Evolutionary conservation across 2,888 invertebrate genomes (phyloP).

Genomic region (Aphrophora alni): DNA sequence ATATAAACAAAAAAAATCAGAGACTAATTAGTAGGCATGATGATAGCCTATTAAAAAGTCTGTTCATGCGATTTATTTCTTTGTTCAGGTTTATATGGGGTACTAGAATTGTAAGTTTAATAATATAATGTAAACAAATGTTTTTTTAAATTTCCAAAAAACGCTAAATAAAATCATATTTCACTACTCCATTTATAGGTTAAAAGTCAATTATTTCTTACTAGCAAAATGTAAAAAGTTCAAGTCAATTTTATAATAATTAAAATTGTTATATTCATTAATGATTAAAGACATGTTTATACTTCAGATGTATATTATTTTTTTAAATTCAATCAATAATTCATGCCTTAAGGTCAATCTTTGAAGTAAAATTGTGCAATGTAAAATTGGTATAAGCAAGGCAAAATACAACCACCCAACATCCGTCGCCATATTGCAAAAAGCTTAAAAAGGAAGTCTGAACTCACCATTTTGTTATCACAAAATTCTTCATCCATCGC

Average conservation of each 20-base stretch:
- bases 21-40: too few species aligned
- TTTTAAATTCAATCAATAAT: background rate
- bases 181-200: background rate
- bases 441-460: background rate
- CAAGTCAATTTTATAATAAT: background rate
- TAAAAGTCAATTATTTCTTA: background rate
- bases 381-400: background rate
- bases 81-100: too few species aligned
- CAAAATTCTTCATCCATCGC: conserved; percentile 51
- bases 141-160: background rate
- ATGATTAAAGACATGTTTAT: too few species aligned
- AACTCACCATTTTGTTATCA: conserved; percentile 48
- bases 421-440: conserved; percentile 38
- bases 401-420: background rate
- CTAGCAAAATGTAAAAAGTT: background rate
- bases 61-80: too few species aligned
- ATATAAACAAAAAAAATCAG: too few species aligned
- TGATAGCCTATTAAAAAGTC: too few species aligned
- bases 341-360: background rate
- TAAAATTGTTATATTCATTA: background rate
- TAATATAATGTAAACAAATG: background rate
- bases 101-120: conserved; percentile 6
- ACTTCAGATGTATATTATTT: too few species aligned
- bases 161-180: background rate
- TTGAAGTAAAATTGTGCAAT: background rate